Evolutionary conservation across 2,797 vertebrate species (phyloP).

Genomic region (Leptatherina wallacei): DNA sequence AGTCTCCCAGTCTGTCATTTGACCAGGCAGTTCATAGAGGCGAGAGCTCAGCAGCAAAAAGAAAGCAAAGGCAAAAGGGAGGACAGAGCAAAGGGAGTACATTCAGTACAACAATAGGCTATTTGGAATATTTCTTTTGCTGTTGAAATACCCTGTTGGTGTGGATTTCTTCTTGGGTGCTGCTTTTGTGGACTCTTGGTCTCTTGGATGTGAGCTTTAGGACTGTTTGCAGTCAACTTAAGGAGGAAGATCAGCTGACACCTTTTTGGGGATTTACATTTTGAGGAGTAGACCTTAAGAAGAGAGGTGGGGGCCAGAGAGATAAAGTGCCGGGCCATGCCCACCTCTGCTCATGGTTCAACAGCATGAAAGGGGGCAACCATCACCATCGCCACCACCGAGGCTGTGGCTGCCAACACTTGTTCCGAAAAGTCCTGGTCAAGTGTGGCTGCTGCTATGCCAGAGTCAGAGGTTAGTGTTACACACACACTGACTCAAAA

Average conservation of each 20-base stretch:
- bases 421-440: constrained; percentile 94
- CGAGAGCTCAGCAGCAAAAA: constrained; percentile 75
- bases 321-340: constrained; percentile 78
- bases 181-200: constrained; percentile 55
- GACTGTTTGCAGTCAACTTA: constrained; percentile 51
- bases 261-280: constrained; percentile 68
- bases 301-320: constrained; percentile 3
- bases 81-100: constrained; percentile 39
- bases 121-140: constrained; percentile 55
- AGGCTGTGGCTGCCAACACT: constrained; percentile 93
- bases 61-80: constrained; percentile 55
- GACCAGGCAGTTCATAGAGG: constrained; percentile 83
- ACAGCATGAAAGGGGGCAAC: constrained; percentile 90
- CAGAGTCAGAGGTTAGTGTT: constrained; percentile 92
- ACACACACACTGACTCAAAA: constrained; percentile 20
- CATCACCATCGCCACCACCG: constrained; percentile 81
- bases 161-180: constrained; percentile 60
- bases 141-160: constrained; percentile 45
- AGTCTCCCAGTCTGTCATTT: constrained; percentile 83
- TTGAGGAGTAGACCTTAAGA: constrained; percentile 48
- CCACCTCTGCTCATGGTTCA: constrained; percentile 80
- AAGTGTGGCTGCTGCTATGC: constrained; percentile 95
- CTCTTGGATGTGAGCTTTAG: constrained; percentile 66
- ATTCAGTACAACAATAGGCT: constrained; percentile 61
- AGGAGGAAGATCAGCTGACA: constrained; percentile 51